Evolutionary conservation across 2,888 invertebrate genomes (phyloP), one percentile per base, ranked within the genome.

Genomic region (Metacarcinus magister): DNA sequence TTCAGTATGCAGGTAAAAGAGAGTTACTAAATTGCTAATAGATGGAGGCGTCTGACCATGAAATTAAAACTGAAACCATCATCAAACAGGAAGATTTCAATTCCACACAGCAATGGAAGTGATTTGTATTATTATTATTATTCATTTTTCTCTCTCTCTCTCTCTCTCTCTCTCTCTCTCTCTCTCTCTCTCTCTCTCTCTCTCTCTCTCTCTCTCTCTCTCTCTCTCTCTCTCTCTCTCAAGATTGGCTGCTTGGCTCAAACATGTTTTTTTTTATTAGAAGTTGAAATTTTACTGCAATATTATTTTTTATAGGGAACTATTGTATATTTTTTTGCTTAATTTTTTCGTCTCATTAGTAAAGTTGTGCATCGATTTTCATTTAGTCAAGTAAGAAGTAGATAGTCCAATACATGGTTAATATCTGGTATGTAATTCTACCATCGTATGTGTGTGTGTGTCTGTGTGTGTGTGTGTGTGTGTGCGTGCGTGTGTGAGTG

Each of bases 201-300:
- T 91, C 91, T 91, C 90, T 91, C 91, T 94, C 94, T 95, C 91
- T 94, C 94, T 94, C 94, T 94, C 94, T 94, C 90, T 94, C 94
- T 94, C 94, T 87, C 94, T 87, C 87, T 93, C 94, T 94, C 87
- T 94, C 94, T 94, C 94, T 89, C 89, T 94, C 87, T 10, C 60
- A 16, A n/a, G n/a, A n/a, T n/a, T n/a, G n/a, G n/a, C n/a, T n/a
- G n/a, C 48, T 48, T 8, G 48, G 5, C 13, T 48, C 5, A 48
- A 5, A 48, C 48, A 48, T 48, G 5, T 48, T 48, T 48, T 13
- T 48, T 48, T 8, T 13, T 48, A 5, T 48, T 13, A 48, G 13
- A 48, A 48, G 5, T n/a, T n/a, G n/a, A n/a, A n/a, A n/a, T n/a
- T n/a, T n/a, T n/a, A n/a, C n/a, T n/a, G n/a, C n/a, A n/a, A n/a